phyloP scores from a whole-genome alignment of 2,797 vertebrate genomes.

The Notamacropus eugenii region DNA sequence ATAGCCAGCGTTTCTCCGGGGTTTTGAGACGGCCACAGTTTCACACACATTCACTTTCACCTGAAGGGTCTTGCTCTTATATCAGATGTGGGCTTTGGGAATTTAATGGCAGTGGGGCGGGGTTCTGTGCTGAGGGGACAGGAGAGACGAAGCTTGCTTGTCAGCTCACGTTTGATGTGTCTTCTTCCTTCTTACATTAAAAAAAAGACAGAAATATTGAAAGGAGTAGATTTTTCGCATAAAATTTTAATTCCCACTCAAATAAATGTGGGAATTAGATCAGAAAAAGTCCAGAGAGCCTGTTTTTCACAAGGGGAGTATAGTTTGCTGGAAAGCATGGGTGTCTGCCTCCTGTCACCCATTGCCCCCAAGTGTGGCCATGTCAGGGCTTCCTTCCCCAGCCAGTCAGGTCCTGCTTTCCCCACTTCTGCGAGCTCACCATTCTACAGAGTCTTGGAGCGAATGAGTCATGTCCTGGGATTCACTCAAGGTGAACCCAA shows the following conservation, averaged over 20 bases:
- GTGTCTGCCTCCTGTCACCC: too few species aligned
- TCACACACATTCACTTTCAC: background rate
- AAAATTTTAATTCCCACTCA: background rate
- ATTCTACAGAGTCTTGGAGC: background rate
- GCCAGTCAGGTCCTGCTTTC: accelerated
- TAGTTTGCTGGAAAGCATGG: background rate
- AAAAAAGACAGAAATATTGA: background rate
- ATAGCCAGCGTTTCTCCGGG: background rate
- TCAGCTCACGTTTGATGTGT: background rate
- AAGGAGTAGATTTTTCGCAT: background rate
- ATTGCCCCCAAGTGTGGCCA: background rate
- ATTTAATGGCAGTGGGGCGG: background rate
- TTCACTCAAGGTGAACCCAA: background rate
- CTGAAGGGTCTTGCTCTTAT: background rate
- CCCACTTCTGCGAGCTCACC: background rate
- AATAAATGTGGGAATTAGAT: background rate
- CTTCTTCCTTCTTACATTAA: background rate
- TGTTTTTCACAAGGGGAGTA: background rate
- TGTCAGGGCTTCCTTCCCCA: background rate
- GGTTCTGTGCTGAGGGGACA: background rate
- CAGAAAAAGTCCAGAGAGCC: background rate
- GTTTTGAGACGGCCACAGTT: background rate
- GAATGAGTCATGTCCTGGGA: background rate
- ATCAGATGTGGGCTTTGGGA: background rate
- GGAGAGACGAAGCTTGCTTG: background rate